Conservation (phyloP, 2,797 vertebrate species). For the Eremophila alpestris region DNA sequence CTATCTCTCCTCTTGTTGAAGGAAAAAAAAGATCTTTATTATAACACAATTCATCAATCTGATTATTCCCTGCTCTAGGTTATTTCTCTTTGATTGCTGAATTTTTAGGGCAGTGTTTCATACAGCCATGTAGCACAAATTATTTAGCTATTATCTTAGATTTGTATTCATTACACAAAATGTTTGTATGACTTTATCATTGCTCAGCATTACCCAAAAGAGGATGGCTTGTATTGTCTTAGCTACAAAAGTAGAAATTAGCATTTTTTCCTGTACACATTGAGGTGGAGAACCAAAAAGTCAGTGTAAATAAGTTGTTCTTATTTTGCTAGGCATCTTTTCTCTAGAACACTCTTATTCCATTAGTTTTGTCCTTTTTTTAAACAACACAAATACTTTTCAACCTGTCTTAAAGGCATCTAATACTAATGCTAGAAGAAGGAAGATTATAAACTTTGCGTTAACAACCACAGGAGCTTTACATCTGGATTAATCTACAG, state of each 20-base stretch:
- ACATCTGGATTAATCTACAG: constrained; percentile 38
- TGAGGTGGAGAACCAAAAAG: not conserved
- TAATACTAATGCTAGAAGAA: not conserved
- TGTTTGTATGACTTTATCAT: constrained; percentile 48
- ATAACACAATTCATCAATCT: constrained; percentile 66
- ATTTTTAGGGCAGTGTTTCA: constrained; percentile 68
- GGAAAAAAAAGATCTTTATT: constrained; percentile 21
- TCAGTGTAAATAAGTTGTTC: constrained; percentile 12
- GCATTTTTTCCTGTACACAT: constrained; percentile 23
- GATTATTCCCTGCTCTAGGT: constrained; percentile 61
- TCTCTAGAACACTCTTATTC: not conserved
- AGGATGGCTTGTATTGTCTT: constrained; percentile 30
- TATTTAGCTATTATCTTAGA: constrained; percentile 67
- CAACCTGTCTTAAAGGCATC: constrained; percentile 14
- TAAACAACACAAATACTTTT: not conserved
- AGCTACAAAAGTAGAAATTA: constrained; percentile 27
- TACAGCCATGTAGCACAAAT: constrained; percentile 43
- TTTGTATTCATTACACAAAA: constrained; percentile 67
- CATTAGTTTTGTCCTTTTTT: not conserved
- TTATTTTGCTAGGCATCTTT: constrained; percentile 5
- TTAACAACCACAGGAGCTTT: not conserved
- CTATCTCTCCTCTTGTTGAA: constrained; percentile 52
- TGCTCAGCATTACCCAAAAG: constrained; percentile 45
- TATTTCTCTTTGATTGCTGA: constrained; percentile 61
- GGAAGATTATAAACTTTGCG: not conserved